A percentile compares a stretch with the other conserved stretches of the same genome.
Evolutionary conservation across 1,140 invertebrate species (phyloP).

Genomic region (Marisa cornuarietis): DNA sequence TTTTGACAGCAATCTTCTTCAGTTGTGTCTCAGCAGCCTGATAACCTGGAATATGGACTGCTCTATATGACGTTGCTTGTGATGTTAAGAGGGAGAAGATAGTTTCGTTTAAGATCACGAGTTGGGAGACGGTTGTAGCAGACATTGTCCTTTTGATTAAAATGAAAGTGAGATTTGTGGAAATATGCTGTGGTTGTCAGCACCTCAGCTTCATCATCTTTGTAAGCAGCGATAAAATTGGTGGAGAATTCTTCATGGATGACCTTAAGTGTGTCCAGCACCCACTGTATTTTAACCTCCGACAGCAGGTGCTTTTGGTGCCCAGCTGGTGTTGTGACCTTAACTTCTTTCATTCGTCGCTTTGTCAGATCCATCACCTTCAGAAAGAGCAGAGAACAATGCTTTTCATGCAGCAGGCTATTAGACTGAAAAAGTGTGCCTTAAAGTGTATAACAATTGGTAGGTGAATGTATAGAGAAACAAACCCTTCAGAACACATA

Average conservation of each 20-base stretch:
- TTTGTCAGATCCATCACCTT: conserved; percentile 52
- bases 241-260: conserved; percentile 57
- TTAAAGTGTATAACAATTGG: too few species aligned
- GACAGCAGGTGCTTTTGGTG: conserved; percentile 53
- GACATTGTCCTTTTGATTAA: conserved; percentile 60
- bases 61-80: conserved; percentile 25
- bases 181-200: conserved; percentile 61
- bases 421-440: too few species aligned
- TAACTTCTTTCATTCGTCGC: conserved; percentile 52
- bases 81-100: conserved; percentile 54
- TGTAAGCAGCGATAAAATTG: conserved; percentile 58
- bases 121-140: conserved; percentile 54
- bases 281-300: conserved; percentile 61
- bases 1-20: too few species aligned
- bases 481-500: too few species aligned
- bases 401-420: not conserved
- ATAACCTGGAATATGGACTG: too few species aligned
- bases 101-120: conserved; percentile 53
- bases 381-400: not conserved
- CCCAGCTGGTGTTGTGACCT: conserved; percentile 44
- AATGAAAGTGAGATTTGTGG: conserved; percentile 60
- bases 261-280: conserved; percentile 47
- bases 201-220: conserved; percentile 58
- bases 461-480: too few species aligned
- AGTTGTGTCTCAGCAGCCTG: too few species aligned